Conservation (phyloP, 2,797 vertebrate species). For the Adrianichthys oophorus region DNA sequence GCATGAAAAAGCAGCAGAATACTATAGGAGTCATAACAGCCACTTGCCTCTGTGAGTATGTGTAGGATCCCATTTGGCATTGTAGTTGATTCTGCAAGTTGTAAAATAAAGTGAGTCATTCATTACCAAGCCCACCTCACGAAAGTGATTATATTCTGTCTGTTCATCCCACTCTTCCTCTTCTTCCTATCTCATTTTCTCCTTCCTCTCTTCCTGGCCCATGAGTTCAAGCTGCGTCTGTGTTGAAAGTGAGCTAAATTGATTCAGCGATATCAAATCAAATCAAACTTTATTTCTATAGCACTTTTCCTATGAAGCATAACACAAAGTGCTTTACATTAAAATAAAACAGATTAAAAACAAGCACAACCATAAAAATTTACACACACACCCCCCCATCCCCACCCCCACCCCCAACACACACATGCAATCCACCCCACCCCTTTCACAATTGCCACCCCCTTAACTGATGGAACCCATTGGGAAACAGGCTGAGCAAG, state of each 20-base stretch:
- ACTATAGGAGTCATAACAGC: constrained; percentile 1
- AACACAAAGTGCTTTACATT: too few relatives aligned
- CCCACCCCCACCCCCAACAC: too few relatives aligned
- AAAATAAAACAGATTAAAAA: too few relatives aligned
- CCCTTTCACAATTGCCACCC: too few relatives aligned
- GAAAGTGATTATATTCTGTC: constrained; percentile 56
- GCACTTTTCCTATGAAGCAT: too few relatives aligned
- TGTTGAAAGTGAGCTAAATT: constrained; percentile 51
- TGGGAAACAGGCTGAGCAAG: too few relatives aligned
- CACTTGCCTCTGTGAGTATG: constrained; percentile 1
- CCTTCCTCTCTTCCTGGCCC: constrained; percentile 43
- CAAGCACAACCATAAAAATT: too few relatives aligned
- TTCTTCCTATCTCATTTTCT: constrained; percentile 17
- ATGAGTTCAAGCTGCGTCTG: constrained; percentile 39
- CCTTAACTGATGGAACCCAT: too few relatives aligned
- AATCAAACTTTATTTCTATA: too few relatives aligned
- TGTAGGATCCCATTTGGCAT: constrained; percentile 19
- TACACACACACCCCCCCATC: too few relatives aligned
- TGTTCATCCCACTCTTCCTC: constrained; percentile 25
- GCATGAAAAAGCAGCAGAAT: neutral
- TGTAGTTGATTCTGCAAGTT: constrained; percentile 27
- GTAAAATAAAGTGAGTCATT: constrained; percentile 49
- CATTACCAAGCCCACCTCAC: constrained; percentile 38
- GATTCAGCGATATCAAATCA: constrained; percentile 63
- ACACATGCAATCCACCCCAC: too few relatives aligned